Conservation (phyloP, 2,797 vertebrate genomes). For the Hemibagrus guttatus region DNA sequence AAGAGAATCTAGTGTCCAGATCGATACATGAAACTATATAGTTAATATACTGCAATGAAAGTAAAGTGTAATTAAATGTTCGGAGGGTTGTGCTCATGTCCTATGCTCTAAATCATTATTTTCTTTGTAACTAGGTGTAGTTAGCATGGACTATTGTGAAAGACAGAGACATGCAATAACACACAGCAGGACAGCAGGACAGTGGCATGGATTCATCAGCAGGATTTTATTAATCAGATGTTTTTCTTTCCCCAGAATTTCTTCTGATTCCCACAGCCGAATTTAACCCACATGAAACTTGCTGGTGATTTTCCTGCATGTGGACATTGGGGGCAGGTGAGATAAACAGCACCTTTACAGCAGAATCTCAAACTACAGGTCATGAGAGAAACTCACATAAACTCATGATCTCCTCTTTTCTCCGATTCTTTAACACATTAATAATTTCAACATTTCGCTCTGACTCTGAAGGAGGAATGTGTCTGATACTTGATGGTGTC, state of each 20-base stretch:
- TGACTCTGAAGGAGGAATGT: too few relatives aligned
- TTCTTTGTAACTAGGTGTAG: background rate
- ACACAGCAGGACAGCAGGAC: background rate
- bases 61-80: too few relatives aligned
- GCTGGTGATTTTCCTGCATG: background rate
- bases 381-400: background rate
- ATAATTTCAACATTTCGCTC: too few relatives aligned
- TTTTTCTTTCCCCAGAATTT: background rate
- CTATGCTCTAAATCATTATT: background rate
- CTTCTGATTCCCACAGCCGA: background rate
- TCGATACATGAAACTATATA: too few relatives aligned
- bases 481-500: too few relatives aligned
- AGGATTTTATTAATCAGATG: background rate
- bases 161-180: background rate
- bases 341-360: background rate
- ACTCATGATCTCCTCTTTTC: background rate
- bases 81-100: background rate
- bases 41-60: too few relatives aligned
- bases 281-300: background rate
- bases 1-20: too few relatives aligned
- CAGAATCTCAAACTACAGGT: background rate
- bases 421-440: too few relatives aligned
- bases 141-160: background rate
- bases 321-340: background rate
- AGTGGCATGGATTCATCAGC: background rate